Evolutionary conservation across 2,113 vertebrate genomes (phyloP).

Genomic region (Oreochromis spilurus): DNA sequence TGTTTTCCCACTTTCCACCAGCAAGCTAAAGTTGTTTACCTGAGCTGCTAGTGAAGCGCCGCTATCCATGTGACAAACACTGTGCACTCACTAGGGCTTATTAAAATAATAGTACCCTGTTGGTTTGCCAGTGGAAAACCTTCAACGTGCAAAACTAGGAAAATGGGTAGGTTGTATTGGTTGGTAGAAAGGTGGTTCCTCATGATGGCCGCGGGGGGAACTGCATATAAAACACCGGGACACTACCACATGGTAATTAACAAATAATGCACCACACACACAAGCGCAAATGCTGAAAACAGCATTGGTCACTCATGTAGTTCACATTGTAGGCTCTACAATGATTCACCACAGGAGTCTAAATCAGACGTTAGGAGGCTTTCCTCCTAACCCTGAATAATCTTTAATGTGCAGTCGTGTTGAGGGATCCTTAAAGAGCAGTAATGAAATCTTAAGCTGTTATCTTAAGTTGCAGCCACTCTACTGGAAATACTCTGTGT

Average conservation of each 20-base stretch:
- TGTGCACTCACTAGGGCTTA: background rate
- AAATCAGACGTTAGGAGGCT: background rate
- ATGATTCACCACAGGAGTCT: background rate
- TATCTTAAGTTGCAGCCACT: background rate
- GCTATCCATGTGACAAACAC: background rate
- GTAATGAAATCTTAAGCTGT: background rate
- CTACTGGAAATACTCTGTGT: background rate
- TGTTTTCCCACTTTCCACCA: background rate
- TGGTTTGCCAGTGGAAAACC: background rate
- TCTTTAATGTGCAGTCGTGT: background rate
- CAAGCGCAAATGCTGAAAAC: background rate
- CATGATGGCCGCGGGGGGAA: background rate
- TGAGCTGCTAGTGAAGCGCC: background rate
- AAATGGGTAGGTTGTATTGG: background rate
- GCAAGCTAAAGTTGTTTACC: background rate
- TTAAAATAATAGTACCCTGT: background rate
- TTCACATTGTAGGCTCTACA: background rate
- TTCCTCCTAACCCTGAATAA: background rate
- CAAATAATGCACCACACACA: background rate
- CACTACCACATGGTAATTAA: background rate
- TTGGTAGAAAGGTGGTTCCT: background rate
- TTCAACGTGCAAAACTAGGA: background rate
- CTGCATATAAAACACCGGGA: background rate
- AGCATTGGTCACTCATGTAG: background rate
- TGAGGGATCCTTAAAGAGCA: background rate